phyloP scores from a whole-genome alignment of 2,888 invertebrate genomes.

The Myopa tessellatipennis region DNA sequence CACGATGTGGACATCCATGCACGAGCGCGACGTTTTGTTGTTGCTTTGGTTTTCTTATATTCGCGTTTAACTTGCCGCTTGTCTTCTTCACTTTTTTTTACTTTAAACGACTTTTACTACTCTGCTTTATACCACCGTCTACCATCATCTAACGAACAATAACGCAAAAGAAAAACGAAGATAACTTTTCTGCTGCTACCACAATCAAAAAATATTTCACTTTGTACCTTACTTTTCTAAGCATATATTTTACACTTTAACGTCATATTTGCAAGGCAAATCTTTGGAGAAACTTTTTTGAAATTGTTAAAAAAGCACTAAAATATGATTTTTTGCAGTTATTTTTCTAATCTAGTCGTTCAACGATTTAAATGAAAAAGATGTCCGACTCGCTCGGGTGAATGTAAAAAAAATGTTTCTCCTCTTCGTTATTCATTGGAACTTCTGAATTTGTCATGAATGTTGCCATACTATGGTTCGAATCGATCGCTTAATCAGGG shows the following conservation, averaged over 20 bases:
- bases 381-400: constrained; percentile 29
- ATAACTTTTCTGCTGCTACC: constrained; percentile 17
- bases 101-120: constrained; percentile 3
- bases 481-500: too few relatives aligned
- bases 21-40: constrained; percentile 25
- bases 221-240: not conserved
- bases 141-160: constrained; percentile 21
- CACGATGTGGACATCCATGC: constrained; percentile 4
- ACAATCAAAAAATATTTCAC: constrained; percentile 19
- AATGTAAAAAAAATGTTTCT: constrained; percentile 19
- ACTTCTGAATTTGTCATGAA: not conserved
- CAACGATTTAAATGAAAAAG: constrained; percentile 27
- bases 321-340: not conserved
- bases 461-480: too few relatives aligned
- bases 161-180: constrained; percentile 11
- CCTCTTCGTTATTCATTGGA: constrained; percentile 19
- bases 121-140: not conserved
- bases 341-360: not conserved
- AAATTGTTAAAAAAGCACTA: not conserved
- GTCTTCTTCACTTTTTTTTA: not conserved
- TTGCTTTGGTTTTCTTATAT: constrained; percentile 11
- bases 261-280: not conserved
- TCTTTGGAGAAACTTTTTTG: not conserved
- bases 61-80: constrained; percentile 15
- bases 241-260: not conserved